Base-by-base conservation (phyloP, 2,888 invertebrate genomes). In the Lithophane semibrunnea region DNA sequence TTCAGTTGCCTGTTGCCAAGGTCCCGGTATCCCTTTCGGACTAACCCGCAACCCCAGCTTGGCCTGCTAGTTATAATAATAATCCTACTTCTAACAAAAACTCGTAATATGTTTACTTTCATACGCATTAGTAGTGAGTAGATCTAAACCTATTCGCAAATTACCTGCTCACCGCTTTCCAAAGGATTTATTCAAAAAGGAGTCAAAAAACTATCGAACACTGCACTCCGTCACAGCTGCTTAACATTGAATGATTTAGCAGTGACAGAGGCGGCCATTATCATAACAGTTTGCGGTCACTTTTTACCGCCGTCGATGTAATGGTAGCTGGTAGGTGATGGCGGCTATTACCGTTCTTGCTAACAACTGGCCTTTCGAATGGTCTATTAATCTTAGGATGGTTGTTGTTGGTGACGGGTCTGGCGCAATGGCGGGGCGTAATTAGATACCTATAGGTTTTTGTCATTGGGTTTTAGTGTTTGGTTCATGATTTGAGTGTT, bases 241-340 rank as follows among this genome's bases (percentile, higher is more conserved):
- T 87, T 79, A 84, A 24, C 77, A 63, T 16, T 84, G 88, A 88
- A 79, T 88, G 88, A 88, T 88, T 85, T 85, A 79, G 44, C 73
- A 76, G 73, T 77, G 79, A 72, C 82, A 85, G 76, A 77, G 66
- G 18, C 69, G 24, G 68, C 82, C 77, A 85, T 86, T 88, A 88
- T 80, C 66, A 83, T 83, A 85, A 85, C 82, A 77, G 85, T 83
- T 56, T 85, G 87, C 75, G 83, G 88, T 83, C 56, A 56, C 18
- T 77, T 86, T 80, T 86, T 83, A 73, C 77, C 52, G 70, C 67
- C 37, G 37, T 52, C 67, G 52, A 54, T 73, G 64, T 74, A 69
- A 75, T 82, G 82, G 54, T 64, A 73, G 44, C 49, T 64, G 70
- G 61, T 21, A 47, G 65, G 12, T 77, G 85, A 71, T 63, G 64